Base-by-base conservation (phyloP, 2,113 vertebrate species). In the Camelus bactrianus region DNA sequence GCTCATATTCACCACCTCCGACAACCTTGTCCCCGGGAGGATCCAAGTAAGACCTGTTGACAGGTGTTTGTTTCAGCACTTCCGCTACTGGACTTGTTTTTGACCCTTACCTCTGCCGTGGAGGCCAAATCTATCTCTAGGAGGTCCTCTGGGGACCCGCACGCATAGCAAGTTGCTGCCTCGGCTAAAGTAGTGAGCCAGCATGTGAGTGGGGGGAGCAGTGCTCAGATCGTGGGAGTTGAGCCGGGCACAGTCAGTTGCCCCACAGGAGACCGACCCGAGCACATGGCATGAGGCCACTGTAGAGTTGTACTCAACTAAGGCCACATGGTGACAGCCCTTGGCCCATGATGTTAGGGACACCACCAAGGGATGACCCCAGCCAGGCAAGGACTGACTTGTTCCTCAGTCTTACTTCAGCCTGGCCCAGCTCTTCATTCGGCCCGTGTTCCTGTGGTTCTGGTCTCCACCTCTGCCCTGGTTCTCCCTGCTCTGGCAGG, bases 1-100 rank as follows among this genome's bases (percentile, higher is more conserved):
- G 98, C 99, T 99, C 96, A 99, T 99, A 98, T 99, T 99, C 94
- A 99, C 99, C 88, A 99, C 99, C 79, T 98, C 99, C 1, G 99
- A 99, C 98, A 99, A 98, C 97, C 98, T 99, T 54, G 99, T 99
- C 96, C 99, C 99, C 14, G 99, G 99, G 95, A 99, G 99, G 97
- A 99, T 99, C 98, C 99, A 99, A 99, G 99, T 99, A 98, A 98
- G 89, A 70, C 64, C 76, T 50, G 19, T 14, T 22, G 28, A 69
- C 17, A 70, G 50, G 15, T 24, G 4, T 54, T 65, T 52, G 17
- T 88, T 75, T 72, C 4, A 20, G 14, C 22, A 30, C 11, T 93
- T 79, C 9, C 24, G 50, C 56, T 81, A 0, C 46, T 22, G 16
- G 30, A 46, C 16, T 80, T 89, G 70, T 81, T 90, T 56, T 77